Base-by-base conservation (phyloP, 2,797 vertebrate species). In the Argya squamiceps region DNA sequence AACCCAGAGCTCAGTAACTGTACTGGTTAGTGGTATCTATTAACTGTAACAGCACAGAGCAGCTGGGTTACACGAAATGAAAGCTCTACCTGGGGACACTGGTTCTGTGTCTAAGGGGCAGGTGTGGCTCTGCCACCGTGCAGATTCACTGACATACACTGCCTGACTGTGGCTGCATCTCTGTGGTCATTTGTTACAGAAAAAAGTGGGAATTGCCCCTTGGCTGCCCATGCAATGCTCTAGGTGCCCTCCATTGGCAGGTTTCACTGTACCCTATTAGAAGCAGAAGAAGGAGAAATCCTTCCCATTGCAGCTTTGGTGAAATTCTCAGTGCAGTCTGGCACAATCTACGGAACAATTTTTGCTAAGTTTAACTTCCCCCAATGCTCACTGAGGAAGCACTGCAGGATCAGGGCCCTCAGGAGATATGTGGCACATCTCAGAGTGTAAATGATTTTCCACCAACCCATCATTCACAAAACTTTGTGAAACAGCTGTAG, bases 51-150 rank as follows among this genome's bases (percentile, higher is more conserved):
- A 46, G 37, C 53, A 58, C 32, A 47, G 37, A 92, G 44, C 81
- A 53, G 64, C 59, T 24, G 47, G 43, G 32, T 52, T 67, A 27
- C 13, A 20, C 46, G 62, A 67, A 44, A 24, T 20, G 16, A 23
- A 49, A 83, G 21, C 80, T 55, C 27, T 68, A 5, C 23, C 5
- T 3, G 70, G 46, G 39, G 37, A 50, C 20, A 32, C 13, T 67
- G 37, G 30, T 44, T 83, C 34, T 47, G 19, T 68, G 15, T 64
- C 37, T 12, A 7, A 50, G 53, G 47, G 39, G 24, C 56, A 60
- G 1, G 0, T 0, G 6, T 55, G 59, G 34, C 73, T 34, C 1
- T 59, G 62, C 4, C 39, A 59, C 46, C 2, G 2, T 44, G 39
- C 44, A 62, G 44, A 37, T 2, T 47, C 43, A 63, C 80, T 30